A percentile compares a stretch with the other conserved stretches of the same genome.
These are phyloP conservation scores for Epinephelus moara DNA, from an alignment of 2,113 vertebrate species.

Conservation along the genomic window DNA sequence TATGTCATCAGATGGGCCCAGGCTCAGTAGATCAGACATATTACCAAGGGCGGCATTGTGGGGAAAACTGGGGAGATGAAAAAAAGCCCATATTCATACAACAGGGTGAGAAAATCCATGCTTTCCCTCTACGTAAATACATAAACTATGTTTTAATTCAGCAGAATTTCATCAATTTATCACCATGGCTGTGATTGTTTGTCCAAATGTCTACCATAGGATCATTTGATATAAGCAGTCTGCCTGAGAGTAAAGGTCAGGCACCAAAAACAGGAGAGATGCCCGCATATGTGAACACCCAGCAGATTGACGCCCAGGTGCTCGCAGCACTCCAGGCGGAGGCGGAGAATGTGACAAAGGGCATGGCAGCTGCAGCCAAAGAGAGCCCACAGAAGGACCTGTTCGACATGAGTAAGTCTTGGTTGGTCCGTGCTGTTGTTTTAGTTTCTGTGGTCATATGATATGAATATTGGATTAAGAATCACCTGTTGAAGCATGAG, in stretches of 20 bases:
- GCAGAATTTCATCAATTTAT: neutral
- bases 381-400: conserved; percentile 93
- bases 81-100: conserved; percentile 84
- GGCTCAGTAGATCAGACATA: conserved; percentile 91
- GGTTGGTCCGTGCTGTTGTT: neutral
- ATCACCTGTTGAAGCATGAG: too few species aligned
- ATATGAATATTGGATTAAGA: neutral
- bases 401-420: conserved; percentile 97
- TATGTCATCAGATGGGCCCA: conserved; percentile 79
- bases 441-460: neutral
- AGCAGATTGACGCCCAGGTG: conserved; percentile 88
- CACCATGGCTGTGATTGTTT: neutral
- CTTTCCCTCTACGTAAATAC: neutral
- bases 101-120: conserved; percentile 84
- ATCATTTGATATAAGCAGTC: conserved; percentile 88
- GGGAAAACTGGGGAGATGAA: conserved; percentile 86
- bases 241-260: conserved; percentile 85
- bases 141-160: neutral
- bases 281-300: conserved; percentile 93
- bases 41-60: conserved; percentile 92
- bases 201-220: conserved; percentile 76
- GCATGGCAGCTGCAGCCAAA: conserved; percentile 78
- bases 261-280: conserved; percentile 77
- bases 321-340: conserved; percentile 85
- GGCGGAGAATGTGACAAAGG: conserved; percentile 78